phyloP scores from a whole-genome alignment of 2,888 invertebrate genomes.

The Diplolepis rosae region DNA sequence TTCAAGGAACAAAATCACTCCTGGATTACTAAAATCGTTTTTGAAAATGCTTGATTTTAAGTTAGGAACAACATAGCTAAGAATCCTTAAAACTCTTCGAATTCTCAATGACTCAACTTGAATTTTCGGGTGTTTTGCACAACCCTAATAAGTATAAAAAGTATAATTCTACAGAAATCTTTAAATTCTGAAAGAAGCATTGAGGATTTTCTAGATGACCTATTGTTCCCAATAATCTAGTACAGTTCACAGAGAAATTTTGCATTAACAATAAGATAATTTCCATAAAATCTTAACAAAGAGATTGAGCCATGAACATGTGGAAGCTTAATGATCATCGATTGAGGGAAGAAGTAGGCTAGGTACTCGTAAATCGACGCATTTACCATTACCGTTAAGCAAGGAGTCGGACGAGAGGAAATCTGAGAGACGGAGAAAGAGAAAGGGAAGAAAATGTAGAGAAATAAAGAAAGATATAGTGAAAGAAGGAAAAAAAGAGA shows the following conservation, averaged over 20 bases:
- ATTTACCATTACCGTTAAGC: conserved; percentile 62
- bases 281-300: conserved; percentile 15
- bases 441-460: conserved; percentile 38
- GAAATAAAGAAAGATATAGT: conserved; percentile 32
- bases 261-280: background rate
- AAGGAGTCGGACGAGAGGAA: conserved; percentile 44
- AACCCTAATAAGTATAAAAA: no score
- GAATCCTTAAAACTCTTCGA: no score
- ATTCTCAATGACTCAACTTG: no score
- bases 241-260: background rate
- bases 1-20: no score
- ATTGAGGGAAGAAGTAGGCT: conserved; percentile 44
- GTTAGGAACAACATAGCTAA: no score
- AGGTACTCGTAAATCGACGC: conserved; percentile 59
- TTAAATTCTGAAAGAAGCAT: background rate
- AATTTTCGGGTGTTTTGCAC: no score
- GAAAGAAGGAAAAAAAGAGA: conserved; percentile 40
- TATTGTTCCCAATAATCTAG: conserved; percentile 8
- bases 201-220: background rate
- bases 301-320: conserved; percentile 9
- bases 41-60: no score
- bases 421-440: conserved; percentile 42
- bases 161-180: background rate
- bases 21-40: no score
- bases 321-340: conserved; percentile 15